Evolutionary conservation across 2,888 invertebrate species (phyloP), one percentile per base, ranked within the genome.

Genomic region (Drosophila emarginata): DNA sequence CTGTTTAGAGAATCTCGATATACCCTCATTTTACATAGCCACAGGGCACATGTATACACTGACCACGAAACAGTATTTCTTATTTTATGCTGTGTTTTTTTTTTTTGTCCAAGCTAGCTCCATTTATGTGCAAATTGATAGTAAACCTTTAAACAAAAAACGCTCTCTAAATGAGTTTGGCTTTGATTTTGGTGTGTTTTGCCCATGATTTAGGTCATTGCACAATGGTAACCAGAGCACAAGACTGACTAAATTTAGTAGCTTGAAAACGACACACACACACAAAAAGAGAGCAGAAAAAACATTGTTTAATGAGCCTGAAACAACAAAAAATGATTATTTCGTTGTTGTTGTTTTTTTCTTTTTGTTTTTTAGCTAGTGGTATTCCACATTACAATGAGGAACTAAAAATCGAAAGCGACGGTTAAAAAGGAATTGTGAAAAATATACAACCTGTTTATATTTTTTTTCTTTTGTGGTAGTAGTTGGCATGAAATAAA

Each of bases 211-310:
- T 88, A 76, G 86, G 89, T 88, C 86, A 86, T 86, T 86, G 87
- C 89, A 89, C 86, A 86, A 89, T 89, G 77, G 74, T 77, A 87
- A 88, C 75, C 72, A 82, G 84, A 84, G 66, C 82, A 70, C 45
- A 45, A 45, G 45, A 18, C 65, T 67, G 70, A 72, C 78, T 87
- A 79, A 82, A 75, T 74, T 84, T 80, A 84, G 85, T 83, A 74
- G 67, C 78, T 71, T 71, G 66, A 32, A 68, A 67, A 72, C 67
- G 54, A 32, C 32, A 32, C 32, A 32, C 9, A 54, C 39, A 57
- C 15, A 37, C 52, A 9, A 66, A 56, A 53, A 32, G 26, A 39
- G 23, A 60, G 56, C 50, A 28, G n/a, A 63, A 56, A 58, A 52
- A 63, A 65, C 67, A 66, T 53, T 67, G 37, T 61, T 28, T 51